Evolutionary conservation across 2,113 vertebrate species (phyloP).

Genomic region (Psittacula cyanocephala): DNA sequence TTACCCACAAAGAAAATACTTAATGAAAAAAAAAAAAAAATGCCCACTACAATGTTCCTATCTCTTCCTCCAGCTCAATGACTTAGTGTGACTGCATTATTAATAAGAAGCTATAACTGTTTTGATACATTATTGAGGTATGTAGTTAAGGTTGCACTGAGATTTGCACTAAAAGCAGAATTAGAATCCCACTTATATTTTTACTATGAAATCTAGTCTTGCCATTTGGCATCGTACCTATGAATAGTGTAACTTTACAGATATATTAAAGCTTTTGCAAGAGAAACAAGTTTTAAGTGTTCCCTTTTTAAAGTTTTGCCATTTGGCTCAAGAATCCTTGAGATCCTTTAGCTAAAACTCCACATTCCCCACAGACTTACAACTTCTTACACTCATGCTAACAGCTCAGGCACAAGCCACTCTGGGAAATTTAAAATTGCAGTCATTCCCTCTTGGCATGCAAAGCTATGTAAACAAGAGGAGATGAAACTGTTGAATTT

Average conservation of each 20-base stretch:
- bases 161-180: not conserved
- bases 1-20: not conserved
- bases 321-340: not conserved
- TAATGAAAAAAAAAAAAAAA: not conserved
- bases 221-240: not conserved
- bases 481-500: not conserved
- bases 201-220: not conserved
- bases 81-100: not conserved
- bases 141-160: not conserved
- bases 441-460: not conserved
- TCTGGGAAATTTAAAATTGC: not conserved
- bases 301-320: not conserved
- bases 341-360: not conserved
- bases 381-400: not conserved
- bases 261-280: not conserved
- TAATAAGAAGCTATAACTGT: not conserved
- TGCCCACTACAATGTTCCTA: not conserved
- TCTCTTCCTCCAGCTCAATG: not conserved
- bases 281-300: not conserved
- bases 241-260: not conserved
- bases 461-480: not conserved
- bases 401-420: not conserved
- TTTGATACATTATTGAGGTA: not conserved
- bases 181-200: not conserved
- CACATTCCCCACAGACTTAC: not conserved